A percentile compares a stretch with the other conserved stretches of the same genome.
Evolutionary conservation across 2,888 invertebrate species (phyloP).

Genomic region (Cheilosia urbana): DNA sequence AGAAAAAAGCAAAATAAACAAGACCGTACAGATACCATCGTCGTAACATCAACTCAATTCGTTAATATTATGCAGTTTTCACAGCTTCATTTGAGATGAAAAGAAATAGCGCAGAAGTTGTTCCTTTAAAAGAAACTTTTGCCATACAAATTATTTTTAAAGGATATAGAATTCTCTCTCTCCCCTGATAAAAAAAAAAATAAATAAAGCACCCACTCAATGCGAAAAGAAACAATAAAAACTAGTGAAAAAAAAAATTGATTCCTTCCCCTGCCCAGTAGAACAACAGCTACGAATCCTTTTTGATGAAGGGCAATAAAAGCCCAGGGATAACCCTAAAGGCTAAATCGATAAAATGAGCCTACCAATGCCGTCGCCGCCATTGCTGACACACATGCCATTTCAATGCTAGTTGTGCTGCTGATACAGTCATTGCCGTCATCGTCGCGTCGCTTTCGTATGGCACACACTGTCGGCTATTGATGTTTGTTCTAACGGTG

Average conservation of each 20-base stretch:
- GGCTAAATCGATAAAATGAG: slow-evolving; percentile 66
- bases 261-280: slow-evolving; percentile 11
- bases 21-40: slow-evolving; percentile 44
- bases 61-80: slow-evolving; percentile 66
- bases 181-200: background rate
- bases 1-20: slow-evolving; percentile 14
- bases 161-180: background rate
- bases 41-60: slow-evolving; percentile 54
- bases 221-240: slow-evolving; percentile 3
- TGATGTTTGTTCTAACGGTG: slow-evolving; percentile 43
- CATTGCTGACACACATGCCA: slow-evolving; percentile 36
- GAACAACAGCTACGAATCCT: slow-evolving; percentile 11
- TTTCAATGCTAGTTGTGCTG: slow-evolving; percentile 50
- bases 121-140: slow-evolving; percentile 16
- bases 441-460: slow-evolving; percentile 22
- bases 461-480: slow-evolving; percentile 45
- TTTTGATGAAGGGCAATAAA: slow-evolving; percentile 52
- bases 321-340: slow-evolving; percentile 57
- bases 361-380: slow-evolving; percentile 33
- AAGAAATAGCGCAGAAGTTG: slow-evolving; percentile 43
- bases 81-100: slow-evolving; percentile 57
- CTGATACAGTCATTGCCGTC: slow-evolving; percentile 62
- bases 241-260: slow-evolving; percentile 26
- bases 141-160: background rate
- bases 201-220: background rate